A percentile compares a stretch with the other conserved stretches of the same genome.
phyloP scores from a whole-genome alignment of 2,888 invertebrate genomes.

The Rhamphomyia laevipes region DNA sequence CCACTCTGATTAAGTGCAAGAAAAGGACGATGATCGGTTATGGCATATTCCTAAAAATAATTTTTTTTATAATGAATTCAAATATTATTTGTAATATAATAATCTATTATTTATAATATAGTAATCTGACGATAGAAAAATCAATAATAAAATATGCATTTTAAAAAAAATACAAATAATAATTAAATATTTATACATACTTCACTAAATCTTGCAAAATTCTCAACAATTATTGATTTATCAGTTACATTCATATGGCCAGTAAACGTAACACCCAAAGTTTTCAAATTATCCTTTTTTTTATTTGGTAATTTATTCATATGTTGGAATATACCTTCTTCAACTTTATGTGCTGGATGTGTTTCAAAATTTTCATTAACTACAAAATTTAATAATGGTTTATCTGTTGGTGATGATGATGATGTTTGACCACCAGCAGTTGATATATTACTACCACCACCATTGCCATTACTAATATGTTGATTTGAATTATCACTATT shows the following conservation, averaged over 20 bases:
- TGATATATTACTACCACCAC: neutral
- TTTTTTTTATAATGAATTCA: no score
- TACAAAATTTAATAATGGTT: constrained; percentile 30
- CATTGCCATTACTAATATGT: neutral
- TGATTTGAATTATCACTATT: constrained; percentile 7
- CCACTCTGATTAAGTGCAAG: constrained; percentile 35
- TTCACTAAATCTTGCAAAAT: constrained; percentile 36
- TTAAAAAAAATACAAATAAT: no score
- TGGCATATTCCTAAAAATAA: constrained; percentile 30
- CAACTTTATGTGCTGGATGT: constrained; percentile 36
- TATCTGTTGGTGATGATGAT: constrained; percentile 10
- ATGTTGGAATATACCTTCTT: constrained; percentile 37
- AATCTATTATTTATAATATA: no score
- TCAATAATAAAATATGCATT: no score
- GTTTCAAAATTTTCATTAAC: constrained; percentile 37
- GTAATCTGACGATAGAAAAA: no score
- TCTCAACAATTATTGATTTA: constrained; percentile 38
- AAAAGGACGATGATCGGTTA: constrained; percentile 36
- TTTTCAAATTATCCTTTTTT: constrained; percentile 35
- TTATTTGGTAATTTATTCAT: constrained; percentile 36
- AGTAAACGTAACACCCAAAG: constrained; percentile 34
- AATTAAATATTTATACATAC: constrained; percentile 20
- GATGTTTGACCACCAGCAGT: neutral
- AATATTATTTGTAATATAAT: no score
- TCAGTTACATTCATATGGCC: constrained; percentile 37